phyloP scores from a whole-genome alignment of 1,140 invertebrate species.

The Drosophila pandora region DNA sequence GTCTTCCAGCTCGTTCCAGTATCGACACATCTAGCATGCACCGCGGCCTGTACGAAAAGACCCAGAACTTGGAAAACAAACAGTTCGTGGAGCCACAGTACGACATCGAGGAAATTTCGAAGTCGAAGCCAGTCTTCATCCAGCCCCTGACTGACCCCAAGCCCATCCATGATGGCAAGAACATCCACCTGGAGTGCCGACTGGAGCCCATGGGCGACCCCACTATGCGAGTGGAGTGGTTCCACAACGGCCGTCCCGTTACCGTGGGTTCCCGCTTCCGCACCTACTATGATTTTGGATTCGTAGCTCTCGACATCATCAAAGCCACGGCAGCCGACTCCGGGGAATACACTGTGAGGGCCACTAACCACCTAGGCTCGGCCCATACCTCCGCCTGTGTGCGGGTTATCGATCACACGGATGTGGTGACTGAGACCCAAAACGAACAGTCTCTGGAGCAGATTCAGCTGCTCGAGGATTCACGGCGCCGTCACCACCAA shows the following conservation, averaged over 20 bases:
- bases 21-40: constrained; percentile 96
- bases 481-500: constrained; percentile 88
- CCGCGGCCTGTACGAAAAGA: constrained; percentile 92
- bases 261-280: constrained; percentile 95
- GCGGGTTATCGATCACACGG: constrained; percentile 91
- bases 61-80: constrained; percentile 92
- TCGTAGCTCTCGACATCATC: constrained; percentile 95
- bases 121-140: constrained; percentile 95
- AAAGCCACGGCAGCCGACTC: constrained; percentile 94
- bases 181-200: constrained; percentile 95
- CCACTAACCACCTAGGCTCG: constrained; percentile 95
- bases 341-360: constrained; percentile 96
- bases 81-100: constrained; percentile 94
- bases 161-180: constrained; percentile 94
- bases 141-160: constrained; percentile 92
- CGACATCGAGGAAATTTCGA: constrained; percentile 96
- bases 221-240: constrained; percentile 98
- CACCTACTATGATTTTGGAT: constrained; percentile 98
- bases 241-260: constrained; percentile 94
- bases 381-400: constrained; percentile 96
- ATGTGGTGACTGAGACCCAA: constrained; percentile 96
- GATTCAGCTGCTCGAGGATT: constrained; percentile 96
- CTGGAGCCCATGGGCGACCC: constrained; percentile 97
- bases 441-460: constrained; percentile 97
- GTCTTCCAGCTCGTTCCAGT: constrained; percentile 88